These are phyloP conservation scores for Xenopus borealis DNA, from an alignment of 2,113 vertebrate species.

Conservation along the genomic window DNA sequence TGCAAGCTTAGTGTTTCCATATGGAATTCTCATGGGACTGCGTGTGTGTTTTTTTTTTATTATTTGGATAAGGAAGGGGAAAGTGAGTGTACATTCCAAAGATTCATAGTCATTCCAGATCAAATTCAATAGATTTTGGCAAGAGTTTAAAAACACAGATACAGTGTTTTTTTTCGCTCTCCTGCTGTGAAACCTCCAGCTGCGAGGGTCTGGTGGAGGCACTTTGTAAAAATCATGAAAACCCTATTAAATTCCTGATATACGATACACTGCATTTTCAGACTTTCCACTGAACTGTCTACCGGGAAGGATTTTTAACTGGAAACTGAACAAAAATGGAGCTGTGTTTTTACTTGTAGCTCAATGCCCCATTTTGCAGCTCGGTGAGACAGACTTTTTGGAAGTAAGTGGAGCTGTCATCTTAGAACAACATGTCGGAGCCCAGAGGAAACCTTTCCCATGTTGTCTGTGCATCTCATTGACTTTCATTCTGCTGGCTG, in stretches of 20 bases:
- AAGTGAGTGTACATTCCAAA: slow-evolving; percentile 95
- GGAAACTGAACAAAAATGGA: slow-evolving; percentile 46
- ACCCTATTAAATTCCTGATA: slow-evolving; percentile 84
- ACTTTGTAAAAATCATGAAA: slow-evolving; percentile 84
- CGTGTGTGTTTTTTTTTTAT: slow-evolving; percentile 52
- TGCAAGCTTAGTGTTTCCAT: slow-evolving; percentile 79
- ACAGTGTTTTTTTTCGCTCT: slow-evolving; percentile 73
- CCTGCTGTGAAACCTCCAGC: slow-evolving; percentile 77
- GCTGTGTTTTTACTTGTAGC: slow-evolving; percentile 17
- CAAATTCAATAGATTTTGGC: slow-evolving; percentile 94
- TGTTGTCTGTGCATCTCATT: slow-evolving; percentile 9
- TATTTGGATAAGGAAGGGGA: slow-evolving; percentile 77
- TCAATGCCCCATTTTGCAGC: slow-evolving; percentile 24
- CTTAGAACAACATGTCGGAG: slow-evolving; percentile 7
- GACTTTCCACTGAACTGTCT: slow-evolving; percentile 76
- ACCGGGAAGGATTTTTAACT: slow-evolving; percentile 65
- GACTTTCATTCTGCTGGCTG: slow-evolving; percentile 17
- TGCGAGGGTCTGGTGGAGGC: slow-evolving; percentile 76
- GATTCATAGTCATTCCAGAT: slow-evolving; percentile 96
- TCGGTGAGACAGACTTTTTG: slow-evolving; percentile 13
- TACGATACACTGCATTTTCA: slow-evolving; percentile 69
- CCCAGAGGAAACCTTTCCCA: neutral
- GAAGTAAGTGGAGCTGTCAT: slow-evolving; percentile 5
- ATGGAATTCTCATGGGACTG: slow-evolving; percentile 85
- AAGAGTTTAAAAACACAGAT: slow-evolving; percentile 86